Base-by-base conservation (phyloP, 2,888 invertebrate species). In the Myopa testacea region DNA sequence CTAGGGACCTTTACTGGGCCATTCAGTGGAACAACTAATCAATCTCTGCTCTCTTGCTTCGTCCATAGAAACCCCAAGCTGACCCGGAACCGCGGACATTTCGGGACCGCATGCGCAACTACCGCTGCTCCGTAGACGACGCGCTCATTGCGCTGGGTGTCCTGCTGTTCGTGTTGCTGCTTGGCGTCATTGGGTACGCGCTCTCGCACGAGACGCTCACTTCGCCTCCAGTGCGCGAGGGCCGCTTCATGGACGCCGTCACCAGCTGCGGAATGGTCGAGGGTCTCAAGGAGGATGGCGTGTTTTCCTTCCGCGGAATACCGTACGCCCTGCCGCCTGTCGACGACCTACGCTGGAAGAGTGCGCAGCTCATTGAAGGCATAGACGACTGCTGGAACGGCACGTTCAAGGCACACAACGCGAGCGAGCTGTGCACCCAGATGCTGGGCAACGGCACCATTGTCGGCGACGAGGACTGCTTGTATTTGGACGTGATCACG, bases 401-500 rank as follows among this genome's bases (percentile, higher is more conserved):
- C 45, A 95, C 94, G 16, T 90, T 93, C 37, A 87, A 91, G 80
- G 93, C 93, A 1, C 93, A 94, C 86, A 93, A 93, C 78, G 90
- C 92, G 4, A 93, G 93, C 0, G 91, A 92, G 0, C 89, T 91
- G 0, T 96, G 96, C 86, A 90, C 93, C 83, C 96, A 96, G 86
- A 91, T 93, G 70, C 90, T 93, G 77, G 91, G 92, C 77, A 92
- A 93, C 82, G 93, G 93, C 37, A 92, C 92, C 0, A 89, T 92
- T 19, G 90, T 91, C n/a, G 95, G 95, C 0, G 90, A 91, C 4
- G 97, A 97, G 88, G 94, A 96, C 87, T 97, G 97, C 83, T 90
- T 97, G 58, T 95, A 94, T 26, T 88, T 97, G 10, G 96, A 96
- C 84, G 92, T 97, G 1, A 93, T 94, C 52, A 95, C 96, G 1